Conservation (phyloP, 2,797 vertebrate species). For the Xenops minutus region DNA sequence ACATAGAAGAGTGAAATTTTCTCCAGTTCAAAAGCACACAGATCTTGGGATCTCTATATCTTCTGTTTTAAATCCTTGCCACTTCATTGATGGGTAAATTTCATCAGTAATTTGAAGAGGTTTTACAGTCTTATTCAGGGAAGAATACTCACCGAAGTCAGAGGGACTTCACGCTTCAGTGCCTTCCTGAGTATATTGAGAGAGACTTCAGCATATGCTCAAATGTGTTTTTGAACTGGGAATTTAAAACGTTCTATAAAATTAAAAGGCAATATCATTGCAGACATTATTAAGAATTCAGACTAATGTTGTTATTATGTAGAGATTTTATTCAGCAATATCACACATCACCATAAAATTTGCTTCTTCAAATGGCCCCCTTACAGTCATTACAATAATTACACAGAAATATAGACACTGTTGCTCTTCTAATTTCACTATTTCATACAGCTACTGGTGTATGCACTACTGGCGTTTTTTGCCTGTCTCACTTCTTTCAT, state of each 20-base stretch:
- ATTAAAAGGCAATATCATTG: background rate
- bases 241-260: background rate
- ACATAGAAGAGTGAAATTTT: background rate
- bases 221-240: background rate
- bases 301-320: background rate
- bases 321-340: background rate
- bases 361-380: background rate
- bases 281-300: background rate
- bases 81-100: background rate
- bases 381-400: conserved; percentile 2
- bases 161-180: background rate
- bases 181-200: conserved; percentile 11
- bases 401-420: background rate
- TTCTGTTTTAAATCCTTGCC: background rate
- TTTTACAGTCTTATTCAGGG: background rate
- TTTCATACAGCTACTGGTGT: background rate
- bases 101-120: background rate
- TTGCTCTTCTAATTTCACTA: background rate
- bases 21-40: background rate
- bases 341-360: background rate
- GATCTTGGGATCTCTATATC: background rate
- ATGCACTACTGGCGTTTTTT: background rate
- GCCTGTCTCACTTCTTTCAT: background rate
- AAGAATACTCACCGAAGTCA: background rate
- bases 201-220: conserved; percentile 1